Evolutionary conservation across 1,140 invertebrate species (phyloP).

Genomic region (Camponotus pennsylvanicus): DNA sequence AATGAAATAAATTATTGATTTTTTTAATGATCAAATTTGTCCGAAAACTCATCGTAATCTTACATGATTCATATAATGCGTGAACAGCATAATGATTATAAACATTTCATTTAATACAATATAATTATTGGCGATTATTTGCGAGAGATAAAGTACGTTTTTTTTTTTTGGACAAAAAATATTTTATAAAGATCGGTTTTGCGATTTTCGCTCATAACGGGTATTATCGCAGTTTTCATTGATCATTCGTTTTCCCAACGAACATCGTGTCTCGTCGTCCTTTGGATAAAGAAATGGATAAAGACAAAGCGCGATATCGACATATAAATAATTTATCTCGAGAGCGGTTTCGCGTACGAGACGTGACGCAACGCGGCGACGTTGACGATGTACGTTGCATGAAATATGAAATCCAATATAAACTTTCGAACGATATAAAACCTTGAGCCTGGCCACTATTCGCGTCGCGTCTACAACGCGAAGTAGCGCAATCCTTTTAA

Average conservation of each 20-base stretch:
- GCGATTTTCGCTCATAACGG: constrained; percentile 53
- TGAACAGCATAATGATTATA: neutral
- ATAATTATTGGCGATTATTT: neutral
- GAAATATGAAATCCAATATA: constrained; percentile 84
- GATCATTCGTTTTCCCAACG: constrained; percentile 48
- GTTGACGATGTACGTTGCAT: constrained; percentile 75
- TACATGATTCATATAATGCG: neutral
- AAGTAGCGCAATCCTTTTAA: neutral
- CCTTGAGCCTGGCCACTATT: constrained; percentile 5
- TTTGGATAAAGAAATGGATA: constrained; percentile 42
- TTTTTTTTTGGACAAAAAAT: constrained; percentile 17
- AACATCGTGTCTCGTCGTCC: constrained; percentile 37
- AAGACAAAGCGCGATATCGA: constrained; percentile 66
- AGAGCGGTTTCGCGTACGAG: constrained; percentile 17
- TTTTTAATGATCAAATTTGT: too few relatives aligned
- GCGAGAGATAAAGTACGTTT: neutral
- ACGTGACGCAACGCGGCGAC: constrained; percentile 4
- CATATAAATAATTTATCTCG: constrained; percentile 81
- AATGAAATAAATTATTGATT: too few relatives aligned
- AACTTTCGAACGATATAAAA: constrained; percentile 70
- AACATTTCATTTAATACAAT: neutral
- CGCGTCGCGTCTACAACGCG: neutral
- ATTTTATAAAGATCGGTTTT: constrained; percentile 45
- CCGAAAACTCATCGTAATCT: neutral
- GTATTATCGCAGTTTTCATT: constrained; percentile 60